Conservation (phyloP, 2,888 invertebrate species). For the Conomelus anceps region DNA sequence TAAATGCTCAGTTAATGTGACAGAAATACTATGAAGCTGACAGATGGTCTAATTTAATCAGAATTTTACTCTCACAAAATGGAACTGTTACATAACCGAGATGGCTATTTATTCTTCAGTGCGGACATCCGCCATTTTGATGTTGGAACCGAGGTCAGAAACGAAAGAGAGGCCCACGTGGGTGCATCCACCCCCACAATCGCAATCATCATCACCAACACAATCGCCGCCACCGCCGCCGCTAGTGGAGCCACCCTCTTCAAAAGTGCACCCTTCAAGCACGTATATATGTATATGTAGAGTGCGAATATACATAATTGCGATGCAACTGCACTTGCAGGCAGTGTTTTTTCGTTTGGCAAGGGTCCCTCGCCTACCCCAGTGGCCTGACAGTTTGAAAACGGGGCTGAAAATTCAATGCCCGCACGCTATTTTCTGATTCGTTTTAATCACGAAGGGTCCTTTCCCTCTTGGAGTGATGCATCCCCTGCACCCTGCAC, state of each 20-base stretch:
- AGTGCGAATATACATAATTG: not conserved
- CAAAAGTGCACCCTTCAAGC: not conserved
- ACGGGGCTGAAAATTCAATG: constrained; percentile 10
- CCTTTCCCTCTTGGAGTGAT: not conserved
- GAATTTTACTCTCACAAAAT: not conserved
- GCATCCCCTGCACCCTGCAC: not conserved
- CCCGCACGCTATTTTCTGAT: constrained; percentile 13
- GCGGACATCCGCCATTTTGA: not conserved
- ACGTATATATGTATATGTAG: not conserved
- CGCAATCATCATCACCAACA: not conserved
- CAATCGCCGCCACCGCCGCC: not conserved
- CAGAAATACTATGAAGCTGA: not conserved
- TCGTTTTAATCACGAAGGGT: constrained; percentile 14
- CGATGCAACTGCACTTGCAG: constrained; percentile 13
- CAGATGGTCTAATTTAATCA: not conserved
- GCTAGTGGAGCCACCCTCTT: not conserved
- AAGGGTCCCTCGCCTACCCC: not conserved
- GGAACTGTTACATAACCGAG: not conserved
- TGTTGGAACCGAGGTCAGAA: not conserved
- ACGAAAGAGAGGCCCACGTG: not conserved
- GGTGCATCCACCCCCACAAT: not conserved
- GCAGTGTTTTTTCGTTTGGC: not conserved
- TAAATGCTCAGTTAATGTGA: not conserved
- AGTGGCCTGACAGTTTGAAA: not conserved
- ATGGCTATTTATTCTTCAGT: not conserved